Base-by-base conservation (phyloP, 2,888 invertebrate genomes). In the Antheraea assamensis region DNA sequence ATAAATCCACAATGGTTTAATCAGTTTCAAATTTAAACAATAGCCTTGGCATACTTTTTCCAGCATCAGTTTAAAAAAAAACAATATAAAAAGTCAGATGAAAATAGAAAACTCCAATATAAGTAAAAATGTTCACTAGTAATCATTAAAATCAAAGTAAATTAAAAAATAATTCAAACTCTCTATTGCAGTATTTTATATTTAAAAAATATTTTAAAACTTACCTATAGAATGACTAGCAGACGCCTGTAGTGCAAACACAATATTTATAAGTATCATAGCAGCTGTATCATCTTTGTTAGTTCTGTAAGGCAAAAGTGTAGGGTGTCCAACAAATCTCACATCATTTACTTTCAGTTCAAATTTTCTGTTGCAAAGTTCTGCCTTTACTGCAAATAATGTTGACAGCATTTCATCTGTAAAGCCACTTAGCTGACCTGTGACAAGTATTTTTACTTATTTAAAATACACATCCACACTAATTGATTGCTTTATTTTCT, bases 341-440 rank as follows among this genome's bases (percentile, higher is more conserved):
- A 99, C 98, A 95, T 99, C 98, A 91, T 99, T 99, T 0, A 99
- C 97, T 95, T 99, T 99, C 0, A 99, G 93, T 88, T 99, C 99
- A 93, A 99, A 98, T 88, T 98, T 98, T 77, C 97, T 95, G 84
- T 98, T 98, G 86, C 98, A 98, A 30, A 99, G 91, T 82, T 98
- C 98, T 17, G 97, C 96, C 87, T 98, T 98, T 0, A 99, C 98
- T 10, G 98, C 98, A 91, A 98, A 98, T 64, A 98, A 90, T 3
- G 98, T 98, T 17, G 98, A 98, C 15, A 98, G 88, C 78, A 97
- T 98, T 92, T 98, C 97, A 91, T 98, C 98, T 1, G 97, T 96
- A 83, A 98, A 96, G 1, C 97, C 97, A 75, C 96, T 96, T 17
- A 98, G 88, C 79, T 95, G 95, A 79, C 96, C 96, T 93, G 81